A percentile compares a stretch with the other conserved stretches of the same genome.
Conservation (phyloP, 2,888 invertebrate species). For the Automeris io region DNA sequence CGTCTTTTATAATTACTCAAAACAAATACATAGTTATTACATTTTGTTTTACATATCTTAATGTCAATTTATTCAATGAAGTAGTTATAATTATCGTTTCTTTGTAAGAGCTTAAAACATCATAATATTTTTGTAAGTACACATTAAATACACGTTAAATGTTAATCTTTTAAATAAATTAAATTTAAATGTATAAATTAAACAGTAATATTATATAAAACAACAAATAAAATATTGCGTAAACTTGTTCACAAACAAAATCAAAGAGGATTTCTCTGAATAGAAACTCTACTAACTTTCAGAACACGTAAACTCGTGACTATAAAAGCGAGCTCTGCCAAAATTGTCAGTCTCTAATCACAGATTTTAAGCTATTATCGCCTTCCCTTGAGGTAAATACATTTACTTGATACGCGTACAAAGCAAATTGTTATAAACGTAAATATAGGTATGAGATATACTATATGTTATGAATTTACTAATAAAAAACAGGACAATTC, state of each 20-base stretch:
- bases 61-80: too few relatives aligned
- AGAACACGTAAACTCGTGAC: slow-evolving; percentile 50
- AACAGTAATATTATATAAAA: not conserved
- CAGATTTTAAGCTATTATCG: slow-evolving; percentile 37
- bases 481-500: not conserved
- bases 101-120: too few relatives aligned
- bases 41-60: too few relatives aligned
- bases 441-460: too few relatives aligned
- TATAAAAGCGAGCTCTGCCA: slow-evolving; percentile 36
- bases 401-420: slow-evolving; percentile 23
- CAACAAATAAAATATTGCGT: slow-evolving; percentile 7
- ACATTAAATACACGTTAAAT: too few relatives aligned
- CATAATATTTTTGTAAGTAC: too few relatives aligned
- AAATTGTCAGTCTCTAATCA: slow-evolving; percentile 45
- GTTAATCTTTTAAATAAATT: slow-evolving; percentile 3
- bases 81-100: too few relatives aligned
- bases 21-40: too few relatives aligned
- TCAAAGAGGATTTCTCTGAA: slow-evolving; percentile 11
- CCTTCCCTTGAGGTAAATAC: slow-evolving; percentile 33
- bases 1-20: too few relatives aligned
- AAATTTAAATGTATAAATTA: slow-evolving; percentile 1
- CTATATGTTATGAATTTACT: too few relatives aligned
- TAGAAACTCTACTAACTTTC: slow-evolving; percentile 29
- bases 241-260: slow-evolving; percentile 8
- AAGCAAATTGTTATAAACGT: slow-evolving; percentile 19